Percentiles rank a stretch among this genome's conserved stretches.
Evolutionary conservation across 2,888 invertebrate species (phyloP).

Genomic region (Liopterus haemorrhoidalis): DNA sequence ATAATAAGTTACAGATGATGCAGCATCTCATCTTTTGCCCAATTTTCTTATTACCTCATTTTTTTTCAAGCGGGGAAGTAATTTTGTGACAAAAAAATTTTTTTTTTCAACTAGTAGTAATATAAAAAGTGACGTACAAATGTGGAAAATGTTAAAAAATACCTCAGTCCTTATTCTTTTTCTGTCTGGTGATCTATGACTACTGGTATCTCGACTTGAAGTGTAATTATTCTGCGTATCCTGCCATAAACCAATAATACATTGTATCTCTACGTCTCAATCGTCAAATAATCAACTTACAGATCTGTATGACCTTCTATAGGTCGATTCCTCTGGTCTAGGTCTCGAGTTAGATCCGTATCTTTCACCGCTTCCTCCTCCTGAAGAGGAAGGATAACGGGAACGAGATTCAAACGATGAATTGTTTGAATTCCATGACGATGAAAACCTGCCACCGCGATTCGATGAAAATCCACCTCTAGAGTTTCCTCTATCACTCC

Average conservation of each 20-base stretch:
- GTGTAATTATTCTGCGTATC: conserved; percentile 40
- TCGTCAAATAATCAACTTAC: conserved; percentile 25
- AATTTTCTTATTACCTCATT: conserved; percentile 10
- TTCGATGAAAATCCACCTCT: conserved; percentile 29
- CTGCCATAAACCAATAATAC: conserved; percentile 28
- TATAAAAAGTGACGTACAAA: no score
- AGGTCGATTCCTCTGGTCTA: conserved; percentile 25
- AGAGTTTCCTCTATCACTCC: conserved; percentile 31
- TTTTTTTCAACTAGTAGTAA: conserved; percentile 12
- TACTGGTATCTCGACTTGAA: conserved; percentile 51
- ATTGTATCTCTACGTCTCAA: neutral
- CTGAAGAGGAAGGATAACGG: conserved; percentile 35
- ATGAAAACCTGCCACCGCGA: conserved; percentile 13
- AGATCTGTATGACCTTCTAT: conserved; percentile 24
- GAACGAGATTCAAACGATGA: conserved; percentile 39
- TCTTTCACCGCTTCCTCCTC: conserved; percentile 36
- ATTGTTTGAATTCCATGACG: conserved; percentile 2
- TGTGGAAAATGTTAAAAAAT: conserved; percentile 25
- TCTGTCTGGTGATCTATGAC: conserved; percentile 57
- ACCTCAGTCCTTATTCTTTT: conserved; percentile 61
- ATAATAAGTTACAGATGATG: neutral
- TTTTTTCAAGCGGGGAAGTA: conserved; percentile 2
- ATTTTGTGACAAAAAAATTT: neutral
- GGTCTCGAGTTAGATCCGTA: conserved; percentile 35
- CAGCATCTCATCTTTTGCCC: neutral